Evolutionary conservation across 2,888 invertebrate genomes (phyloP).

Genomic region (Drosophila sordidula): DNA sequence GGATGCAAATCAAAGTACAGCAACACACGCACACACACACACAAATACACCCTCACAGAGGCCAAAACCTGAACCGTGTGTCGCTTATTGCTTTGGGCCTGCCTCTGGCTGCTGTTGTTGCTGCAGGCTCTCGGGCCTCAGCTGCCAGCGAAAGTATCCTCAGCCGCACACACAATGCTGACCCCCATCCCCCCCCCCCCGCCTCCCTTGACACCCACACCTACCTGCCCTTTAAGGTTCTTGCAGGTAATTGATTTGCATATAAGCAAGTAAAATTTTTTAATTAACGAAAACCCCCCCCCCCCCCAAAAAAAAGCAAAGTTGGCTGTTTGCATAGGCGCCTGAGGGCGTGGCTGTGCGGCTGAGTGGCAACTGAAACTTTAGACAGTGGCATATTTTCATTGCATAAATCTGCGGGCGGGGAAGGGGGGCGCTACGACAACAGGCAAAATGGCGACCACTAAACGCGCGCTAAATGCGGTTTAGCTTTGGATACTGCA

Average conservation of each 20-base stretch:
- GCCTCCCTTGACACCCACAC: not conserved
- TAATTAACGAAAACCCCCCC: constrained; percentile 57
- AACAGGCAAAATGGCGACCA: constrained; percentile 61
- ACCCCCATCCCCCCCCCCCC: not conserved
- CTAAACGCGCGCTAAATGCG: constrained; percentile 80
- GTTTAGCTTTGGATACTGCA: constrained; percentile 71
- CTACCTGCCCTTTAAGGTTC: not conserved
- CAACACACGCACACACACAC: not conserved
- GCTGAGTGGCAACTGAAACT: constrained; percentile 62
- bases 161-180: constrained; percentile 3
- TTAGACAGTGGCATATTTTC: constrained; percentile 71
- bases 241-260: constrained; percentile 74
- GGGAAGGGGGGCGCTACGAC: constrained; percentile 19
- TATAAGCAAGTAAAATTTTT: constrained; percentile 71
- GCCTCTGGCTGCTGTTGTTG: constrained; percentile 14
- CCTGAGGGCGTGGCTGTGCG: constrained; percentile 17
- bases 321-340: constrained; percentile 28
- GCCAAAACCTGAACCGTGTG: constrained; percentile 1
- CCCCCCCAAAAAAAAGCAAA: constrained; percentile 16
- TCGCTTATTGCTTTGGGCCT: constrained; percentile 38
- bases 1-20: constrained; percentile 30
- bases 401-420: constrained; percentile 53
- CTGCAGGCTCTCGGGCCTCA: not conserved
- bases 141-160: constrained; percentile 9
- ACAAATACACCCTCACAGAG: not conserved